Percentiles rank a stretch among this genome's conserved stretches.
Conservation (phyloP, 1,140 invertebrate genomes). For the Drosophila sechellia region DNA sequence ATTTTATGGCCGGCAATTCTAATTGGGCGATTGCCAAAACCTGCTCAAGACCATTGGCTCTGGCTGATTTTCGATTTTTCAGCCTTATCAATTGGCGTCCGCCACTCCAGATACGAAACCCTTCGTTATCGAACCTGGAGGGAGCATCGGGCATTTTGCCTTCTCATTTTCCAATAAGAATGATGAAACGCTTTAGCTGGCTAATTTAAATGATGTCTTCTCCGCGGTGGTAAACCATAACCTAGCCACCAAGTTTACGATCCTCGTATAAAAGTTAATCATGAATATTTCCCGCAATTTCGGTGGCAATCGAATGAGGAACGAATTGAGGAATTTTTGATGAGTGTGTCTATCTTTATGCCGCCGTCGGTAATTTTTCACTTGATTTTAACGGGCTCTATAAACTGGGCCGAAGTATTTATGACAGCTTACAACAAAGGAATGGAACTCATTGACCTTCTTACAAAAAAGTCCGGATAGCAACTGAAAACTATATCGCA, state of each 20-base stretch:
- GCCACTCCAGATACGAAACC: conserved; percentile 43
- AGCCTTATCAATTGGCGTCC: conserved; percentile 46
- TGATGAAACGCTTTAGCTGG: conserved; percentile 36
- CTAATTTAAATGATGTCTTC: conserved; percentile 9
- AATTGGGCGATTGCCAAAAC: conserved; percentile 55
- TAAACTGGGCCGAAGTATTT: conserved; percentile 29
- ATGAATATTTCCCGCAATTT: conserved; percentile 23
- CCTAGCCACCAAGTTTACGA: conserved; percentile 37
- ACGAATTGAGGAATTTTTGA: conserved; percentile 12
- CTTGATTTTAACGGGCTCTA: conserved; percentile 27
- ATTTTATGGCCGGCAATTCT: conserved; percentile 44
- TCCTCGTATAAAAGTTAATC: conserved; percentile 16
- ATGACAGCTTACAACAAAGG: conserved; percentile 38
- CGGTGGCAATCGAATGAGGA: background rate
- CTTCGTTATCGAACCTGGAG: conserved; percentile 20
- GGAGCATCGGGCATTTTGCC: background rate
- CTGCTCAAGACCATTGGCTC: conserved; percentile 38
- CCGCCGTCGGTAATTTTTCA: conserved; percentile 12
- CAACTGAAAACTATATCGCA: conserved; percentile 10
- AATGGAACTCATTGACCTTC: conserved; percentile 32
- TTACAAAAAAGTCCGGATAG: background rate
- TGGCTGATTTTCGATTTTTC: conserved; percentile 14
- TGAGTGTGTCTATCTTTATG: conserved; percentile 25
- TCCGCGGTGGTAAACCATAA: conserved; percentile 19
- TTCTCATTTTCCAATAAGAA: background rate